Base-by-base conservation (phyloP, 2,797 vertebrate species). In the Taenioides sp. region DNA sequence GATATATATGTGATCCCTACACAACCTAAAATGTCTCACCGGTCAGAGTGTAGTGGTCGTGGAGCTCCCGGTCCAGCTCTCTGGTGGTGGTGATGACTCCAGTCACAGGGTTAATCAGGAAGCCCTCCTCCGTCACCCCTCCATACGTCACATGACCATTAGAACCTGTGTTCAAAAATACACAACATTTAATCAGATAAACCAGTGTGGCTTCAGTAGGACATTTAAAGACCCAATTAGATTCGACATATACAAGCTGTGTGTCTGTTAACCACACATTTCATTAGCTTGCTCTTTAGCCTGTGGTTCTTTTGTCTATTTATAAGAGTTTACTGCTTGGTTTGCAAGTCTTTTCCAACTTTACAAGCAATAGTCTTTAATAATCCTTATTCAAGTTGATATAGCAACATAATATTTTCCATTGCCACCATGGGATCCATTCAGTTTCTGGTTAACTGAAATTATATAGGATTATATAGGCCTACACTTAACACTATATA, bases 111-210 rank as follows among this genome's bases (percentile, higher is more conserved):
- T 99, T 92, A 75, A 99, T 94, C 70, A 94, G 88, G 79, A 99
- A 99, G 0, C 93, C 95, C 0, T 96, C 95, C 11, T 95, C 96
- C 16, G 94, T 93, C 65, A 98, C 87, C 4, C 96, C 96, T n/a
- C 96, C 97, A 0, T 97, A 99, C 0, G 89, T 95, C 74, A 99
- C 94, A 20, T 94, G 93, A 11, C 97, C 97, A 2, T 97, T 97
- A 67, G 93, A 86, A 43, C 96, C 96, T 97, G 75, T 14, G 75
- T 74, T 12, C 1, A 73, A 57, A 57, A 37, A 34, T 2, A 27
- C 12, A 18, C 57, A 22, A 52, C 49, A 23, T 63, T 65, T 12
- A 74, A 9, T 52, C n/a, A 52, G 73, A 64, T 31, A 43, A 69
- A 18, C 47, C 61, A 60, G 43, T 16, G 73, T 43, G n/a, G 62